Conservation (phyloP, 1,140 invertebrate species). For the Philaenus spumarius region DNA sequence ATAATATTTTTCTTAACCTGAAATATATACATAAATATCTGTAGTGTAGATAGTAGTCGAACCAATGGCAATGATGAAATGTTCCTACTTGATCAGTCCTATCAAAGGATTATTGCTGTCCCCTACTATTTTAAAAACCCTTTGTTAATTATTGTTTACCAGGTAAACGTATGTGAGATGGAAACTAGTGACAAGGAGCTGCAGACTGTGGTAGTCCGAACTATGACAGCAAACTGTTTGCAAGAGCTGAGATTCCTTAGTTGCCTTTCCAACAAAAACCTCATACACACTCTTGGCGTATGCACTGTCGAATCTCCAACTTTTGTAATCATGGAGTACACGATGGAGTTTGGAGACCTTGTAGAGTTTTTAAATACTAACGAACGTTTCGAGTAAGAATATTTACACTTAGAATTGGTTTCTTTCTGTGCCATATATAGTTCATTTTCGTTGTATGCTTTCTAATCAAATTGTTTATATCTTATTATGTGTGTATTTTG, state of each 20-base stretch:
- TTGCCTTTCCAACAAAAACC: conserved; percentile 62
- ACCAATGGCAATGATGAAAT: no score
- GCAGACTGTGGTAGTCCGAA: conserved; percentile 30
- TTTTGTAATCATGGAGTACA: conserved; percentile 69
- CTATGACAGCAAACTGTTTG: conserved; percentile 41
- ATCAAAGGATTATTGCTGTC: no score
- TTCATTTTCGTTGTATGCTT: no score
- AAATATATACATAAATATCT: no score
- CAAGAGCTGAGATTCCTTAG: conserved; percentile 67
- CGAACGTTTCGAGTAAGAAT: conserved; percentile 27
- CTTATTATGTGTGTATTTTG: no score
- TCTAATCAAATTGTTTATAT: no score
- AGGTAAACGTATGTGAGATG: conserved; percentile 50
- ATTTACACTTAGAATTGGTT: no score
- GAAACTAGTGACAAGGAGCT: conserved; percentile 37
- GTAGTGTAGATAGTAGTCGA: no score
- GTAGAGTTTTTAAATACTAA: conserved; percentile 54
- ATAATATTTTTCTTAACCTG: no score
- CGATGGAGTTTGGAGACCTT: conserved; percentile 70
- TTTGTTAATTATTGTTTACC: conserved; percentile 24
- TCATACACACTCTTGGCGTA: conserved; percentile 65
- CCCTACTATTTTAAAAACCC: no score
- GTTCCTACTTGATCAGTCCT: no score
- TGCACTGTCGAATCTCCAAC: conserved; percentile 54
- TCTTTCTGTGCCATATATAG: no score